Evolutionary conservation across 2,797 vertebrate genomes (phyloP).

Genomic region (Heliangelus exortis): DNA sequence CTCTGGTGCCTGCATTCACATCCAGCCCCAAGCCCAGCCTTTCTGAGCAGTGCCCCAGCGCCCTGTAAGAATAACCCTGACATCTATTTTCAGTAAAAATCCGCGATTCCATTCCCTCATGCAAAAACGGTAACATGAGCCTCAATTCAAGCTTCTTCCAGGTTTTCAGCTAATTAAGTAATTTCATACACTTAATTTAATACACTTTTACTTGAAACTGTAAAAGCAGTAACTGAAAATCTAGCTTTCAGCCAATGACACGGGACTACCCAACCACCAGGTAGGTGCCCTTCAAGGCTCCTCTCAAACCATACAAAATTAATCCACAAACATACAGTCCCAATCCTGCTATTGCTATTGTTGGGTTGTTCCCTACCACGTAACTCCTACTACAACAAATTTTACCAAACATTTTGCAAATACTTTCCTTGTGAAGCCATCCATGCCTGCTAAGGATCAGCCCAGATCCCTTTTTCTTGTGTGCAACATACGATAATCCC

Average conservation of each 20-base stretch:
- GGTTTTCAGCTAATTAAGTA: background rate
- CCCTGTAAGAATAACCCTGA: too few relatives aligned
- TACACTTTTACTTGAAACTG: too few relatives aligned
- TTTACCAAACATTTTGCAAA: background rate
- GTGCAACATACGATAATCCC: fast-evolving
- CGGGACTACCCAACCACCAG: fast-evolving
- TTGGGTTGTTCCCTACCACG: fast-evolving
- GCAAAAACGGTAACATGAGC: background rate
- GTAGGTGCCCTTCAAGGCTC: background rate
- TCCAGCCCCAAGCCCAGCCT: fast-evolving
- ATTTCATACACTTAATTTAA: fast-evolving
- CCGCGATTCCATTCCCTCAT: too few relatives aligned
- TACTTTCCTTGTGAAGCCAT: background rate
- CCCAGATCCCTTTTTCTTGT: background rate
- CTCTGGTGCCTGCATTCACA: fast-evolving
- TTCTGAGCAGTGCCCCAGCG: too few relatives aligned
- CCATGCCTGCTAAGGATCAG: background rate
- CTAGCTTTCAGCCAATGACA: background rate
- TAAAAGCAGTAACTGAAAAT: fast-evolving
- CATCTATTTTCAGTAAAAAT: too few relatives aligned
- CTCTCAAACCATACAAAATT: background rate
- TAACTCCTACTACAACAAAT: background rate
- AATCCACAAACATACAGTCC: too few relatives aligned
- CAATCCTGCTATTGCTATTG: background rate
- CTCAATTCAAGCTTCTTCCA: fast-evolving